Percentiles rank a stretch among this genome's conserved stretches.
These are phyloP conservation scores for Pangasius macronema DNA, from an alignment of 2,797 vertebrate species.

Conservation along the genomic window DNA sequence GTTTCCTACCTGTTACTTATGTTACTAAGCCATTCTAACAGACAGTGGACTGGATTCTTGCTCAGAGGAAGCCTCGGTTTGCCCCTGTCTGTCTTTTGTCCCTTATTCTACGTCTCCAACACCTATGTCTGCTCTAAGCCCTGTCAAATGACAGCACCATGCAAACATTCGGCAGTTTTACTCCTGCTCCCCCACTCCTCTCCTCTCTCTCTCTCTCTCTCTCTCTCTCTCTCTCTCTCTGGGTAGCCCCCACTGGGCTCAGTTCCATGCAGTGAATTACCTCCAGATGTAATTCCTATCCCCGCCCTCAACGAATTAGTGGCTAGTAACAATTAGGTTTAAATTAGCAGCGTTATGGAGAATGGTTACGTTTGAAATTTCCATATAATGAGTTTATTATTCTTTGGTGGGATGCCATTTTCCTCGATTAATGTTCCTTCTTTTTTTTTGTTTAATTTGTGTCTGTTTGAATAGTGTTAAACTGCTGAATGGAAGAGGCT, in stretches of 20 bases:
- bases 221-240: conserved; percentile 52
- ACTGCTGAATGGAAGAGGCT: conserved; percentile 66
- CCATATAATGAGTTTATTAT: conserved; percentile 82
- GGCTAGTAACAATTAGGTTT: conserved; percentile 80
- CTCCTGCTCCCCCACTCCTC: conserved; percentile 52
- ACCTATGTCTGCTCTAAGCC: conserved; percentile 62
- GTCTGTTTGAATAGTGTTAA: conserved; percentile 69
- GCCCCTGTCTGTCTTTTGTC: conserved; percentile 22
- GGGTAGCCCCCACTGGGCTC: conserved; percentile 70
- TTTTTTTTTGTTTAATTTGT: conserved; percentile 70
- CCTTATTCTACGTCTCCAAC: conserved; percentile 2
- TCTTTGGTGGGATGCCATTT: conserved; percentile 73
- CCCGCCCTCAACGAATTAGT: conserved; percentile 76
- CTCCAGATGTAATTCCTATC: conserved; percentile 80
- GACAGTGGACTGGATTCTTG: background rate
- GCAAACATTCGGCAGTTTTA: conserved; percentile 74
- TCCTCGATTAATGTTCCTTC: conserved; percentile 68
- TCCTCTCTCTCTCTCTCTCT: conserved; percentile 54
- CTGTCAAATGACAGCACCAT: conserved; percentile 69
- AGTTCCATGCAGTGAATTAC: conserved; percentile 75
- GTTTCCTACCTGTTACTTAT: background rate
- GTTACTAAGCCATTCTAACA: background rate
- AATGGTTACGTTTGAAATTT: conserved; percentile 75
- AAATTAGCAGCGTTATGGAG: conserved; percentile 73
- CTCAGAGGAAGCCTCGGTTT: background rate